phyloP scores from a whole-genome alignment of 1,140 invertebrate genomes.

The Ganaspis sp. region DNA sequence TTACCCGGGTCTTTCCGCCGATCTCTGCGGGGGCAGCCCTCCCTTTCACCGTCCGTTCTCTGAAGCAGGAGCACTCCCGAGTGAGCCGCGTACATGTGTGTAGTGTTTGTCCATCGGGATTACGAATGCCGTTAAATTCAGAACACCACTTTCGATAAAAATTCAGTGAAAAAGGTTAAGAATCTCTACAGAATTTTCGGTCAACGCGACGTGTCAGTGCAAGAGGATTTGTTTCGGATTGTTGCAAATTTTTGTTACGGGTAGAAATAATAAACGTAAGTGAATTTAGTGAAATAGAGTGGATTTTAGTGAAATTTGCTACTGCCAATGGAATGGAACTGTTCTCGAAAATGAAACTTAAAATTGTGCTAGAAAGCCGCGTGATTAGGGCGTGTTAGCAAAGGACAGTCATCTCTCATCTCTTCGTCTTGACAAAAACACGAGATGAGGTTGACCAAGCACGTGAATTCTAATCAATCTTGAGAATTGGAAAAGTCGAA shows the following conservation, averaged over 20 bases:
- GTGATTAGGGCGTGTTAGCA: background rate
- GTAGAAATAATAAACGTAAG: no score
- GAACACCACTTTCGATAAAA: background rate
- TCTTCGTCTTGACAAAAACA: slow-evolving; percentile 8
- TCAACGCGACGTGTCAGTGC: no score
- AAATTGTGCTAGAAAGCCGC: background rate
- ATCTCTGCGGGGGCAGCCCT: slow-evolving; percentile 69
- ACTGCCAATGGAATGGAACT: background rate
- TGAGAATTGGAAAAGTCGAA: slow-evolving; percentile 39
- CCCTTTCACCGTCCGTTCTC: slow-evolving; percentile 37
- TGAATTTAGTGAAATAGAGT: background rate
- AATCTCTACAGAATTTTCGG: slow-evolving; percentile 24
- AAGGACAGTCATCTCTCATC: background rate
- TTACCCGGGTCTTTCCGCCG: slow-evolving; percentile 63
- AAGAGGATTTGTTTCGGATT: no score
- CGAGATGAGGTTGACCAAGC: slow-evolving; percentile 33
- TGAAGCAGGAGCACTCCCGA: slow-evolving; percentile 33
- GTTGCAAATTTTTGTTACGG: no score
- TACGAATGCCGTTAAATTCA: slow-evolving; percentile 15
- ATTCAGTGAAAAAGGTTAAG: slow-evolving; percentile 19
- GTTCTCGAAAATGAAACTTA: background rate
- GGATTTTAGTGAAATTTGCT: background rate
- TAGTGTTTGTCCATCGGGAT: slow-evolving; percentile 33
- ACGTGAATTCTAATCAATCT: background rate
- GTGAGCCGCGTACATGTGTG: slow-evolving; percentile 50